Conservation (phyloP, 2,888 invertebrate genomes). For the Bibio marci region DNA sequence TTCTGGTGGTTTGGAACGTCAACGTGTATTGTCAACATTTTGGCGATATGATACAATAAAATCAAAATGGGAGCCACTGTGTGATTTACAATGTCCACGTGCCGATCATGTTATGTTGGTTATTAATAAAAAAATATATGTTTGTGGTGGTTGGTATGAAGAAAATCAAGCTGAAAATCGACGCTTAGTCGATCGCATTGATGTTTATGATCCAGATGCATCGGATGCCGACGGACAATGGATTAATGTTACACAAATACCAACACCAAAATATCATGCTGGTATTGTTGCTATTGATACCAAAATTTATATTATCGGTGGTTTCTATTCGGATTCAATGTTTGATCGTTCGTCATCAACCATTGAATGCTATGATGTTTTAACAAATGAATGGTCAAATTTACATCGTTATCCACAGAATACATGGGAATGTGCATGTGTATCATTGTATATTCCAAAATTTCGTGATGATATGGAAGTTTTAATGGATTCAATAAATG, state of each 20-base stretch:
- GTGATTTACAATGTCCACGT: conserved; percentile 38
- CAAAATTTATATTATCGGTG: conserved; percentile 50
- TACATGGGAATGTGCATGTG: conserved; percentile 55
- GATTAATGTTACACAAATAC: conserved; percentile 41
- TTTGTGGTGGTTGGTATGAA: conserved; percentile 49
- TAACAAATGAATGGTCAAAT: conserved; percentile 39
- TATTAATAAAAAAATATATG: conserved; percentile 38
- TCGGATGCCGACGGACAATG: conserved; percentile 34
- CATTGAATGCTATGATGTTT: conserved; percentile 48
- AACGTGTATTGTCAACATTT: conserved; percentile 31
- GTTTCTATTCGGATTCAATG: conserved; percentile 45
- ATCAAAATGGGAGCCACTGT: conserved; percentile 36
- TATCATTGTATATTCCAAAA: conserved; percentile 46
- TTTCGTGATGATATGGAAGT: conserved; percentile 16
- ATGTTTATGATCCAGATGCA: conserved; percentile 39
- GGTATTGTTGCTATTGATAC: conserved; percentile 42
- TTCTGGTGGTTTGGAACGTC: conserved; percentile 25
- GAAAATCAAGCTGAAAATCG: conserved; percentile 32
- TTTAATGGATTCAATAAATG: too few species aligned
- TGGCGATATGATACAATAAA: conserved; percentile 34
- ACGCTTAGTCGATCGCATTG: conserved; percentile 41
- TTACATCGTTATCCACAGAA: conserved; percentile 46
- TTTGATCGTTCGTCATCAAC: conserved; percentile 47
- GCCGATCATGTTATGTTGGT: conserved; percentile 47
- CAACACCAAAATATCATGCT: conserved; percentile 49